A percentile compares a stretch with the other conserved stretches of the same genome.
Evolutionary conservation across 2,888 invertebrate species (phyloP).

Genomic region (Dyspetes luteomarginatus): DNA sequence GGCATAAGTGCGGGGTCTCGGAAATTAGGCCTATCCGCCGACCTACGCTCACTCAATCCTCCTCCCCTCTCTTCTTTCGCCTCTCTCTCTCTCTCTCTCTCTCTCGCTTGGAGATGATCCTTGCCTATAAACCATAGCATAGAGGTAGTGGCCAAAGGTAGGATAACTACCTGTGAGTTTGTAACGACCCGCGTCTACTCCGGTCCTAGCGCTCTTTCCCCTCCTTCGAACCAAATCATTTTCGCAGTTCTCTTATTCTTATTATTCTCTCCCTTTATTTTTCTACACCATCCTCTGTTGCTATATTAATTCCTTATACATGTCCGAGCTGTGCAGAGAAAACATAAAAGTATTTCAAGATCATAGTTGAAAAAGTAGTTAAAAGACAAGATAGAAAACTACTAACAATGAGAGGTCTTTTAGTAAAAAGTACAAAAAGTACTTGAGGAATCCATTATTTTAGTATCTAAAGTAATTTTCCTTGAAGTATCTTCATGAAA

Average conservation of each 20-base stretch:
- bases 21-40: constrained; percentile 81
- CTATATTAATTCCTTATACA: constrained; percentile 24
- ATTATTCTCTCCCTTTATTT: constrained; percentile 37
- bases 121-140: constrained; percentile 42
- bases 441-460: background rate
- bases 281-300: constrained; percentile 19
- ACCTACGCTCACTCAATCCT: constrained; percentile 69
- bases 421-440: background rate
- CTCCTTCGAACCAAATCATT: constrained; percentile 60
- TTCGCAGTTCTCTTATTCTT: constrained; percentile 59
- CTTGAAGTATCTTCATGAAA: background rate
- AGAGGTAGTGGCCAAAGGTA: constrained; percentile 50
- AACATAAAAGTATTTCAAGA: background rate
- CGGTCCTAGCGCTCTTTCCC: constrained; percentile 51
- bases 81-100: constrained; percentile 7
- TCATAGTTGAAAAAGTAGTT: background rate
- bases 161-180: constrained; percentile 66
- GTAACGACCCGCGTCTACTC: constrained; percentile 59
- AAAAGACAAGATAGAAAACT: no score
- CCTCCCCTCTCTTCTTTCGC: background rate
- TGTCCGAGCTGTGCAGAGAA: background rate
- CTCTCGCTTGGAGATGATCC: constrained; percentile 45
- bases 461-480: background rate
- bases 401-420: no score
- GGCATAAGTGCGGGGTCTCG: constrained; percentile 80